Evolutionary conservation across 2,113 vertebrate species (phyloP).

Genomic region (Sakesphorus luctuosus): DNA sequence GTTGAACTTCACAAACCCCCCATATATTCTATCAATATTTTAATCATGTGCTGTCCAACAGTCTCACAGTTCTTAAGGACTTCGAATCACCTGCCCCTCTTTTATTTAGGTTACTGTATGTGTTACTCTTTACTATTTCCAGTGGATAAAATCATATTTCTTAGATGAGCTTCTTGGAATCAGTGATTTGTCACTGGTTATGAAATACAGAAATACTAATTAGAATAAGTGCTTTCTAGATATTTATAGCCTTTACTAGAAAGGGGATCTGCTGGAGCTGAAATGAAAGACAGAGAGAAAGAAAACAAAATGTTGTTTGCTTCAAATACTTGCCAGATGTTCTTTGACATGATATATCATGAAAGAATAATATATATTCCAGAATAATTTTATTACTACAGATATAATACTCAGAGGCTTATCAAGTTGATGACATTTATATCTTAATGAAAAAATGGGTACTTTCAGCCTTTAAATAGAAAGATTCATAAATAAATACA

Average conservation of each 20-base stretch:
- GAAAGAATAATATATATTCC: neutral
- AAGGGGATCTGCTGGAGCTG: neutral
- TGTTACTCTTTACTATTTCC: neutral
- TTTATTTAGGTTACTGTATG: neutral
- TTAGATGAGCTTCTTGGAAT: neutral
- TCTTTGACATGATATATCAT: neutral
- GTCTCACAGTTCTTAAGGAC: neutral
- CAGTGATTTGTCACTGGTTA: neutral
- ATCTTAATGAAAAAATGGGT: neutral
- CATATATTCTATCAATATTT: neutral
- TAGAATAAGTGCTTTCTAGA: conserved; percentile 33
- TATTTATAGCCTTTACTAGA: conserved; percentile 58
- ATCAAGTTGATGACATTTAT: neutral
- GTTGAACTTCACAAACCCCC: neutral
- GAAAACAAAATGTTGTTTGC: neutral
- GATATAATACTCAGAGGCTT: neutral
- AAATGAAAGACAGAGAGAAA: neutral
- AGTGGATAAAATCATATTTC: neutral
- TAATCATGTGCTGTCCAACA: neutral
- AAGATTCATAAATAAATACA: neutral
- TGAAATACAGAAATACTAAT: conserved; percentile 17
- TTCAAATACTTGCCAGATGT: neutral
- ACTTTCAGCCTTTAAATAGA: neutral
- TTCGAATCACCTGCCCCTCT: neutral
- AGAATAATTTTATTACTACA: neutral